A percentile compares a stretch with the other conserved stretches of the same genome.
phyloP scores from a whole-genome alignment of 2,797 vertebrate genomes.

The Synanceia verrucosa region DNA sequence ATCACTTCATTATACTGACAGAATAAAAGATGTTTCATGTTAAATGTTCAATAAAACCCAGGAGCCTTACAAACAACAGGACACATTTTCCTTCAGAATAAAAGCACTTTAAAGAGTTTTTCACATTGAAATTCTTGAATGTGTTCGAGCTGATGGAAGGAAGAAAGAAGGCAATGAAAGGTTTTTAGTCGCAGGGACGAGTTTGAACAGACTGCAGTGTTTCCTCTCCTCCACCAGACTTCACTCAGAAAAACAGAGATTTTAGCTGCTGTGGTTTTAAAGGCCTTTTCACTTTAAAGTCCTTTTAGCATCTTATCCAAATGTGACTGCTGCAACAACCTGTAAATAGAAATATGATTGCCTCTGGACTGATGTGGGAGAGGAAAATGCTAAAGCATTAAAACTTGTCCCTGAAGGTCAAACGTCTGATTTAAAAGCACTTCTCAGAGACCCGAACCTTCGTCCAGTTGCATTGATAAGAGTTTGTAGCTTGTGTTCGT shows the following conservation, averaged over 20 bases:
- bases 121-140: conserved; percentile 41
- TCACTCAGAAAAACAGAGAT: background rate
- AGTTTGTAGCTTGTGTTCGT: conserved; percentile 54
- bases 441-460: conserved; percentile 34
- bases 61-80: conserved; percentile 25
- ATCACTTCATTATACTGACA: too few relatives aligned
- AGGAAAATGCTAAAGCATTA: background rate
- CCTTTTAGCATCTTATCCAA: background rate
- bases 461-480: conserved; percentile 64
- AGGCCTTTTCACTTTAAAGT: background rate
- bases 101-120: conserved; percentile 61
- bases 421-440: conserved; percentile 57
- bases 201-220: background rate
- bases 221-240: background rate
- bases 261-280: background rate
- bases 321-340: background rate
- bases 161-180: conserved; percentile 59
- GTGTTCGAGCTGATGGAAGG: conserved; percentile 48
- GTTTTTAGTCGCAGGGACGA: conserved; percentile 20
- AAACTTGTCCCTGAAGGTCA: conserved; percentile 32
- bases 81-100: conserved; percentile 27
- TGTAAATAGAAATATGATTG: background rate
- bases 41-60: conserved; percentile 11
- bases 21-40: too few relatives aligned
- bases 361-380: background rate